phyloP scores from a whole-genome alignment of 2,888 invertebrate species.

The Epirrhoe tristata region DNA sequence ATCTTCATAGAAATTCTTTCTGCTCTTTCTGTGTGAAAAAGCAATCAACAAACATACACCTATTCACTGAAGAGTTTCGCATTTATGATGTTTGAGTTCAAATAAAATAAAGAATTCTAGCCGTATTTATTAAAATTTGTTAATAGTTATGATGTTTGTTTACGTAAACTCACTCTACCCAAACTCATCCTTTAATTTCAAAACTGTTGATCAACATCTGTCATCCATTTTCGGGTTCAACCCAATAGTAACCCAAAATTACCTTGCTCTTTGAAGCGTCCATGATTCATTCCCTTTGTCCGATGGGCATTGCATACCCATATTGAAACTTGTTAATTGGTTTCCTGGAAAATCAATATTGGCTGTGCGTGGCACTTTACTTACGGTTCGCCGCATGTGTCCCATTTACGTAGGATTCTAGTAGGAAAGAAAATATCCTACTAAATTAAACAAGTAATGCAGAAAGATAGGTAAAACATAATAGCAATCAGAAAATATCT shows the following conservation, averaged over 20 bases:
- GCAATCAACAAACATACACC: too few relatives aligned
- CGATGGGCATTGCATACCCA: slow-evolving; percentile 15
- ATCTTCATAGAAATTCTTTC: too few relatives aligned
- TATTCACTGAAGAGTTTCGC: too few relatives aligned
- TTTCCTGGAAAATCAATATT: slow-evolving; percentile 68
- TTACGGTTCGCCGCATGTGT: slow-evolving; percentile 66
- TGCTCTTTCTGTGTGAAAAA: too few relatives aligned
- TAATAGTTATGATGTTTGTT: too few relatives aligned
- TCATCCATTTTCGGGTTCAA: not conserved
- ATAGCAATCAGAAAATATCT: not conserved
- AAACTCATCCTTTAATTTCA: too few relatives aligned
- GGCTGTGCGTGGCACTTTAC: slow-evolving; percentile 53
- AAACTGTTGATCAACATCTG: too few relatives aligned
- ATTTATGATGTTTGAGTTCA: too few relatives aligned
- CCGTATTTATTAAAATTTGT: too few relatives aligned
- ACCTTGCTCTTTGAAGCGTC: slow-evolving; percentile 12
- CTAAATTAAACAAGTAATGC: not conserved
- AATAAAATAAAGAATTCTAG: too few relatives aligned
- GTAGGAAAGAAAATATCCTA: not conserved
- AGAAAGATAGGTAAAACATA: not conserved
- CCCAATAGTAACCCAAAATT: slow-evolving; percentile 12
- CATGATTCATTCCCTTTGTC: slow-evolving; percentile 10
- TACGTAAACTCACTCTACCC: too few relatives aligned
- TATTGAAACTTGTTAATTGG: slow-evolving; percentile 36
- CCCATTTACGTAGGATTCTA: slow-evolving; percentile 54